Conservation (phyloP, 2,113 vertebrate species). For the Oxygymnocypris stewartii region DNA sequence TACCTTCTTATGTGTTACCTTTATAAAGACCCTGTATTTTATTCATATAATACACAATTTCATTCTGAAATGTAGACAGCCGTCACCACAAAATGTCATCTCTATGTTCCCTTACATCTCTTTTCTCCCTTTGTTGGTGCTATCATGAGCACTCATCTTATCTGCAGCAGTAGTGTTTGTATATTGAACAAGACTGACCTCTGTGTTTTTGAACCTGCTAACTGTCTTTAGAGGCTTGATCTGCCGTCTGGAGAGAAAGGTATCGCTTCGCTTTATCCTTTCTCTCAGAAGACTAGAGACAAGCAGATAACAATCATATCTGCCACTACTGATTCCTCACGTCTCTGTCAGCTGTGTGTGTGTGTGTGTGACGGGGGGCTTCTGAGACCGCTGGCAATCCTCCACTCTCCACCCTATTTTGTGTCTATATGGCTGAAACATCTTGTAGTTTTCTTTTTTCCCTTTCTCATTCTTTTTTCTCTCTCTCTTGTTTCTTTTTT, state of each 20-base stretch:
- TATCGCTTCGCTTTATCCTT: conserved; percentile 73
- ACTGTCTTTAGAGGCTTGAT: conserved; percentile 61
- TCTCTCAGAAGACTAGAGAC: conserved; percentile 61
- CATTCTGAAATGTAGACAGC: neutral
- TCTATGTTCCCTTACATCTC: conserved; percentile 8
- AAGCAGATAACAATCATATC: conserved; percentile 77
- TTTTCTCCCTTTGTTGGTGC: conserved; percentile 3
- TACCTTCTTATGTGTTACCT: neutral
- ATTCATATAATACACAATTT: neutral
- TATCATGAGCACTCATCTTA: conserved; percentile 49
- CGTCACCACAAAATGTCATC: conserved; percentile 27
- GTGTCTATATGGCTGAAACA: conserved; percentile 74
- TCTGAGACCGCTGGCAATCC: conserved; percentile 54
- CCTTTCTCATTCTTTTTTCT: conserved; percentile 61
- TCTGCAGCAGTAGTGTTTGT: conserved; percentile 47
- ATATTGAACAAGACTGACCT: conserved; percentile 54
- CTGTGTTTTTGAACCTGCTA: conserved; percentile 55
- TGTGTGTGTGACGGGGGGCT: conserved; percentile 35
- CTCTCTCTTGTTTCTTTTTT: conserved; percentile 36
- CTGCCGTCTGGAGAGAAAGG: conserved; percentile 68
- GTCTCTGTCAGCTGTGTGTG: conserved; percentile 62
- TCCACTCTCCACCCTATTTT: conserved; percentile 71
- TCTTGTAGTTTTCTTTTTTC: conserved; percentile 73
- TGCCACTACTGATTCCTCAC: conserved; percentile 76
- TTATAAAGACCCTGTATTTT: neutral